Evolutionary conservation across 1,140 invertebrate genomes (phyloP).

Genomic region (Halesus radiatus): DNA sequence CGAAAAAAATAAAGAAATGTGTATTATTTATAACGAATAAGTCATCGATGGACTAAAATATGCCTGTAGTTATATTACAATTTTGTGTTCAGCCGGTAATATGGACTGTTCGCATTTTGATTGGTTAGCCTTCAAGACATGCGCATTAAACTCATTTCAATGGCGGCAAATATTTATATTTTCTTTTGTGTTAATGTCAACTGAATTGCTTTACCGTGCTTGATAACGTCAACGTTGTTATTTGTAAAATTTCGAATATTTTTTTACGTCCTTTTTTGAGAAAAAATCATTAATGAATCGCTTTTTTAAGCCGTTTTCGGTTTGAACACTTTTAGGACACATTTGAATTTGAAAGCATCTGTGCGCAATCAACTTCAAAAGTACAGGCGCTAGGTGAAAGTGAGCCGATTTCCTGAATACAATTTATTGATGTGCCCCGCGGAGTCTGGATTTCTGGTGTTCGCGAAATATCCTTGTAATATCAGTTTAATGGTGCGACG

Average conservation of each 20-base stretch:
- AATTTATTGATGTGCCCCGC: conserved; percentile 44
- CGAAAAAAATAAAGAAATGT: not conserved
- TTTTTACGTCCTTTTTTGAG: too few relatives aligned
- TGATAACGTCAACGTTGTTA: too few relatives aligned
- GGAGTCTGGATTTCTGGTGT: conserved; percentile 41
- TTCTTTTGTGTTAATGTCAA: too few relatives aligned
- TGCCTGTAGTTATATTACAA: conserved; percentile 29
- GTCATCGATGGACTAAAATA: conserved; percentile 3
- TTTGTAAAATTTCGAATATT: too few relatives aligned
- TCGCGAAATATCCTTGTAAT: conserved; percentile 3
- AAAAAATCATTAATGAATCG: too few relatives aligned
- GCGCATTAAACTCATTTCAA: too few relatives aligned
- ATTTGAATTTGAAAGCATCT: conserved; percentile 40
- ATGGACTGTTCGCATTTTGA: not conserved
- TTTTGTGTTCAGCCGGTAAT: conserved; percentile 27
- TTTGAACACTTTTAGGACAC: not conserved
- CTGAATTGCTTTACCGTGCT: too few relatives aligned
- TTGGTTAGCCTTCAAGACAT: too few relatives aligned
- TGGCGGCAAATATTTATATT: too few relatives aligned
- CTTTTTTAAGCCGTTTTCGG: too few relatives aligned
- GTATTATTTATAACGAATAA: conserved; percentile 4
- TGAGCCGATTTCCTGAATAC: not conserved
- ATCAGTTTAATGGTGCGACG: conserved; percentile 22
- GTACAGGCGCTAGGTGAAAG: conserved; percentile 40
- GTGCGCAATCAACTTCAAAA: conserved; percentile 13